Evolutionary conservation across 2,113 vertebrate genomes (phyloP), one percentile per base, ranked within the genome.

Genomic region (Campylomormyrus tamandua): DNA sequence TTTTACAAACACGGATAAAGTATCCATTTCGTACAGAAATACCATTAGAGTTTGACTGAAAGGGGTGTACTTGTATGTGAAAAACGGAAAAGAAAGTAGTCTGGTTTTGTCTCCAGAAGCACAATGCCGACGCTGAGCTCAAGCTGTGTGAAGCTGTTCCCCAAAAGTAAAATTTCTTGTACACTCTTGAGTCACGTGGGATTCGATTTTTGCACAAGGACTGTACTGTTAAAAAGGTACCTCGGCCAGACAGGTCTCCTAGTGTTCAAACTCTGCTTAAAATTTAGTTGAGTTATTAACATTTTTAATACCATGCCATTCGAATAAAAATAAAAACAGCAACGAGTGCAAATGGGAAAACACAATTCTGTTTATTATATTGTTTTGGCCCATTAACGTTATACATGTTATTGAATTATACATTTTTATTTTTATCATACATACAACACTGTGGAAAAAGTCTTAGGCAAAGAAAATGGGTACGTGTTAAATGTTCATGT

Each of bases 191-290:
- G 83, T 86, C 89, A 90, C 89, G 83, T 90, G 89, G 56, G 39
- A 87, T 87, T 90, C 27, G 83, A 66, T 86, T 90, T 49, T 83
- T 70, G 45, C 53, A 90, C 83, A 90, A 90, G 89, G 83, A 85
- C 15, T 11, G 35, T 46, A 89, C 89, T 87, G 53, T 86, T 90
- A n/a, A 89, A 27, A 42, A 24, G 42, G 10, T 86, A 45, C 49
- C n/a, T 17, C 70, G 31, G 53, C 17, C 70, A 56, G 13, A 86
- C 83, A 49, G 83, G 11, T 90, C 83, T 87, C 3, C 19, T 9
- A 84, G 31, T 89, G 77, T 89, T 89, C 70, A 10, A n/a, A 85
- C 80, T 89, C 39, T 39, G 48, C 88, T 56, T 17, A 62, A 45
- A 83, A 27, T n/a, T 24, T 84, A 45, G 21, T 46, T 24, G 11